Evolutionary conservation across 2,888 invertebrate species (phyloP).

Genomic region (Linnaemya tessellans): DNA sequence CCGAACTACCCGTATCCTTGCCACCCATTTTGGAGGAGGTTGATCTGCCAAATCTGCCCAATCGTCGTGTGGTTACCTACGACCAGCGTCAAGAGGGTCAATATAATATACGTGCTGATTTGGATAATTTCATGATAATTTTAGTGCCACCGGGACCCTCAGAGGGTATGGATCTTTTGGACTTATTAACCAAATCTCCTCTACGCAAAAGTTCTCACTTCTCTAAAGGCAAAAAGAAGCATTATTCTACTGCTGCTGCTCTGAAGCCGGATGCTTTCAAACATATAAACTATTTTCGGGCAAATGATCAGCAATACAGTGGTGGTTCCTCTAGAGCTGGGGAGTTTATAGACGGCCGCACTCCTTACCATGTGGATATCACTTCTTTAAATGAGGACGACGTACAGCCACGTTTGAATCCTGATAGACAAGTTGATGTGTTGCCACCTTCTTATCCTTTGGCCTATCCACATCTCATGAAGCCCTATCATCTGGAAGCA

Average conservation of each 20-base stretch:
- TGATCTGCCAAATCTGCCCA: slow-evolving; percentile 68
- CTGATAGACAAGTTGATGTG: slow-evolving; percentile 81
- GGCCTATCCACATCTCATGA: slow-evolving; percentile 79
- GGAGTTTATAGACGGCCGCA: slow-evolving; percentile 87
- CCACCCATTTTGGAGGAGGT: slow-evolving; percentile 55
- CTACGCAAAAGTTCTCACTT: slow-evolving; percentile 75
- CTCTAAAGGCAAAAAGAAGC: slow-evolving; percentile 75
- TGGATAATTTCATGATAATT: slow-evolving; percentile 89
- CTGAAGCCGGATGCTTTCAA: slow-evolving; percentile 67
- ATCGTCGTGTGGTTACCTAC: slow-evolving; percentile 79
- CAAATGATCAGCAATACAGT: slow-evolving; percentile 50
- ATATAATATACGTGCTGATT: slow-evolving; percentile 88
- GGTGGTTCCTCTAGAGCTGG: slow-evolving; percentile 70
- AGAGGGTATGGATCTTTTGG: slow-evolving; percentile 78
- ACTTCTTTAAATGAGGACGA: slow-evolving; percentile 78
- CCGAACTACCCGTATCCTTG: slow-evolving; percentile 71
- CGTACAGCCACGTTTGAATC: slow-evolving; percentile 77
- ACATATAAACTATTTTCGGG: slow-evolving; percentile 67
- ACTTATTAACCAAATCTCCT: slow-evolving; percentile 79
- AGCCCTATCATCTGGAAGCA: slow-evolving; percentile 81
- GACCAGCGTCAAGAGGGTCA: slow-evolving; percentile 91
- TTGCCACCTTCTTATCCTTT: slow-evolving; percentile 81
- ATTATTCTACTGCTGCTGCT: slow-evolving; percentile 57
- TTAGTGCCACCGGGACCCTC: slow-evolving; percentile 84
- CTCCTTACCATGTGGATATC: slow-evolving; percentile 89